Conservation (phyloP, 2,888 invertebrate species). For the Drosophila anceps region DNA sequence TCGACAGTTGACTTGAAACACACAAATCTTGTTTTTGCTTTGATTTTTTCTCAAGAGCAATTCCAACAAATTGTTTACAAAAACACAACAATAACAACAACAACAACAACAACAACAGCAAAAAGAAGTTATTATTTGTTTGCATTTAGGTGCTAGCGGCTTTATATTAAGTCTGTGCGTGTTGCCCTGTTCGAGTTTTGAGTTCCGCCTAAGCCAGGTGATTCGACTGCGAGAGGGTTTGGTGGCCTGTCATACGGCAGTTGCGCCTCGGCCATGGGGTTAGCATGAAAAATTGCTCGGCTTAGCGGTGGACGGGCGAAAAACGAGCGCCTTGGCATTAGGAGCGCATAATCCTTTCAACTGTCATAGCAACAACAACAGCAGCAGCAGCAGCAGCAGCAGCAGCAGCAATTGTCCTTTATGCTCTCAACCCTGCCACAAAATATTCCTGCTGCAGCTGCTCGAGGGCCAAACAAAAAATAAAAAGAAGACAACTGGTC, state of each 20-base stretch:
- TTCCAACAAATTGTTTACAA: conserved; percentile 73
- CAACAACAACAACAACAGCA: background rate
- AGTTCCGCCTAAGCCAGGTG: conserved; percentile 44
- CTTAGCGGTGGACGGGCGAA: conserved; percentile 26
- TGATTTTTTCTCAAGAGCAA: conserved; percentile 56
- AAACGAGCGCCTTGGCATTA: conserved; percentile 48
- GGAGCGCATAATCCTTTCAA: conserved; percentile 67
- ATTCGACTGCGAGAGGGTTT: conserved; percentile 8
- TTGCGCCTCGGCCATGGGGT: conserved; percentile 28
- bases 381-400: background rate
- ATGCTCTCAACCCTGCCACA: background rate
- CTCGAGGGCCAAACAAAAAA: background rate
- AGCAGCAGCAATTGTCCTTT: conserved; percentile 11
- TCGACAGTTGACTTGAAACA: conserved; percentile 18
- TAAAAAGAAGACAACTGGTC: background rate
- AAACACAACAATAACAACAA: conserved; percentile 3
- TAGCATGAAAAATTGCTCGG: conserved; percentile 67
- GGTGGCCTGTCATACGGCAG: background rate
- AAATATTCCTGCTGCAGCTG: conserved; percentile 38
- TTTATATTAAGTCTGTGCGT: conserved; percentile 69
- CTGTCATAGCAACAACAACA: conserved; percentile 32
- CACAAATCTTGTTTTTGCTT: conserved; percentile 60
- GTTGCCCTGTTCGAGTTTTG: conserved; percentile 21
- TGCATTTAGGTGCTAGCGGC: conserved; percentile 60
- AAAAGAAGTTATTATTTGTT: conserved; percentile 59